A percentile compares a stretch with the other conserved stretches of the same genome.
Conservation (phyloP, 2,797 vertebrate genomes). For the Nannoperca australis region DNA sequence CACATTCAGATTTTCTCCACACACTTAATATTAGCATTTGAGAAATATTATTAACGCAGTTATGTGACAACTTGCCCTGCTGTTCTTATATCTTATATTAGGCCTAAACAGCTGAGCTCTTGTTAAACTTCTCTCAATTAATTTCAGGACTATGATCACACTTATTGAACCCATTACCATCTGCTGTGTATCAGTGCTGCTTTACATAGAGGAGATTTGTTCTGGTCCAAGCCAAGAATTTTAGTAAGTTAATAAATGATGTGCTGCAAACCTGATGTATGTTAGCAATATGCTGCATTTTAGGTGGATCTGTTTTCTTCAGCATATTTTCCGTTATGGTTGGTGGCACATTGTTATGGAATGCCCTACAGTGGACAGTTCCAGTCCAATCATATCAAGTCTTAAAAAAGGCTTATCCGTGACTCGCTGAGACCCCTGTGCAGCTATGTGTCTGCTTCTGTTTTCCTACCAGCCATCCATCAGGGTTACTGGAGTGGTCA, state of each 20-base stretch:
- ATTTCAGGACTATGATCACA: slow-evolving; percentile 10
- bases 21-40: neutral
- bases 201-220: slow-evolving; percentile 8
- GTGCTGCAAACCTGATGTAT: neutral
- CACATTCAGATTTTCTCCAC: neutral
- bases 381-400: neutral
- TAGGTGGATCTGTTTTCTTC: neutral
- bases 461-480: neutral
- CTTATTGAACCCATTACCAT: slow-evolving; percentile 19
- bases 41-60: neutral
- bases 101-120: slow-evolving; percentile 15
- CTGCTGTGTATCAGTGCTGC: slow-evolving; percentile 36
- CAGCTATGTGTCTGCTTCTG: neutral
- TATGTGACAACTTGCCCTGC: slow-evolving; percentile 2
- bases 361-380: neutral
- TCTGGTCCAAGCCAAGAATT: slow-evolving; percentile 1
- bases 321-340: neutral
- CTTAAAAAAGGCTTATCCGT: neutral
- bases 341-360: neutral
- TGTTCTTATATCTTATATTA: slow-evolving; percentile 18
- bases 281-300: neutral
- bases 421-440: neutral
- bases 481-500: neutral
- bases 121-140: slow-evolving; percentile 13
- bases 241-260: neutral